Conservation (phyloP, 2,113 vertebrate species). For the Noturus placidus region DNA sequence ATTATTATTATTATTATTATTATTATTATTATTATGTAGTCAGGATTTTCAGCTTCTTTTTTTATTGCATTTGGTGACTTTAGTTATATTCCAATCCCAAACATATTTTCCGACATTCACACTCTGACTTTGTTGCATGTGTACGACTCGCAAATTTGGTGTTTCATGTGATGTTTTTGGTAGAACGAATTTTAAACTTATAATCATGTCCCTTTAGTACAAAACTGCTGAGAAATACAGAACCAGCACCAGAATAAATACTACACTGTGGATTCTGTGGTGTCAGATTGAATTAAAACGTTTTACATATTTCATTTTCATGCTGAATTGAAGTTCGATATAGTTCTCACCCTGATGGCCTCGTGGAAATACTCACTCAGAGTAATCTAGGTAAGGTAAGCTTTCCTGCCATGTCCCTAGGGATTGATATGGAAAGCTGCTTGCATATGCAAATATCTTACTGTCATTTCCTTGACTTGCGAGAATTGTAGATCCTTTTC, state of each 20-base stretch:
- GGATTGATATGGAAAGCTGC: neutral
- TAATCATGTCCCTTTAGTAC: neutral
- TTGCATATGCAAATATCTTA: neutral
- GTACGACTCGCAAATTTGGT: constrained; percentile 1
- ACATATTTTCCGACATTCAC: constrained; percentile 43
- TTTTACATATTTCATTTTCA: neutral
- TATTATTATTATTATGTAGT: too few species aligned
- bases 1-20: too few species aligned
- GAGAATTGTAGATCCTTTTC: constrained; percentile 23
- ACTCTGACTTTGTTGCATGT: constrained; percentile 2
- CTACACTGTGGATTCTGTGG: neutral
- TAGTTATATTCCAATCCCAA: neutral
- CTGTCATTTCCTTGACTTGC: neutral
- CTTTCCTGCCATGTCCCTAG: neutral
- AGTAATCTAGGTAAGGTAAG: neutral
- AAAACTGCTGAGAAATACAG: neutral
- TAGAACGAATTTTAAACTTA: neutral
- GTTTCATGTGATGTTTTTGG: neutral
- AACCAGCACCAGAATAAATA: neutral
- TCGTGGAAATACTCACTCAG: neutral
- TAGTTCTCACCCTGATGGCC: neutral
- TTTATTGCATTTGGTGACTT: neutral
- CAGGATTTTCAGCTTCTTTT: constrained; percentile 14
- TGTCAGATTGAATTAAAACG: neutral
- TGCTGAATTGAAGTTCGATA: neutral